These are phyloP conservation scores for Triplophysa dalaica DNA, from an alignment of 2,113 vertebrate species.

Conservation along the genomic window DNA sequence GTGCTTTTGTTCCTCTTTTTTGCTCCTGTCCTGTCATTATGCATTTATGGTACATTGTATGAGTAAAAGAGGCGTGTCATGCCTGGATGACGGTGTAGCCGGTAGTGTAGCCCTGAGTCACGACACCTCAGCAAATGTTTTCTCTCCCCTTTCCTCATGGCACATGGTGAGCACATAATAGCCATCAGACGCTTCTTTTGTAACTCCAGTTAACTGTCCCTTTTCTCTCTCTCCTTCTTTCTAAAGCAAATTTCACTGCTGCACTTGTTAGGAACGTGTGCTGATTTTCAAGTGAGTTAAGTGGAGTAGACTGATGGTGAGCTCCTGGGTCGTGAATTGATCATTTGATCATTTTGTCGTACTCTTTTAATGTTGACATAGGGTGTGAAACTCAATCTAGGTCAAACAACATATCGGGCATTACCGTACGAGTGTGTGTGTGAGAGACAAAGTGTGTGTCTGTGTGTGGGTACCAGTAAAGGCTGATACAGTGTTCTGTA, in stretches of 20 bases:
- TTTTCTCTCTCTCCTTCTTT: slow-evolving; percentile 71
- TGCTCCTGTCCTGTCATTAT: background rate
- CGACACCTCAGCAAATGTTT: slow-evolving; percentile 34
- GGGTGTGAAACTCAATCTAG: background rate
- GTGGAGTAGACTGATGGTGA: background rate
- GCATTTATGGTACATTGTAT: background rate
- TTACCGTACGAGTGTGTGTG: background rate
- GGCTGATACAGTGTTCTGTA: slow-evolving; percentile 36
- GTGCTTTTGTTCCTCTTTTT: slow-evolving; percentile 14
- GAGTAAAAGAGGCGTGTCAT: background rate
- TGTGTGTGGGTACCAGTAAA: background rate
- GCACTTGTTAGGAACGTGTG: slow-evolving; percentile 17
- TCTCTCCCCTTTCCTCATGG: background rate
- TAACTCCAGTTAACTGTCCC: background rate
- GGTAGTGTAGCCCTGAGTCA: slow-evolving; percentile 27
- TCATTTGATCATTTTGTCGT: background rate
- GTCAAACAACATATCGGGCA: slow-evolving; percentile 8
- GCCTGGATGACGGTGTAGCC: background rate
- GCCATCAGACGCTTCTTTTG: background rate
- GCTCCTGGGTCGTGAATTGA: background rate
- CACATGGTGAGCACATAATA: background rate
- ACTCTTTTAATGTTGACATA: slow-evolving; percentile 2
- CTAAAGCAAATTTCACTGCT: slow-evolving; percentile 56
- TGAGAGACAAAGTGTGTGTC: background rate
- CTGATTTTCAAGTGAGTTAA: slow-evolving; percentile 30